Percentiles rank a stretch among this genome's conserved stretches.
Conservation (phyloP, 2,113 vertebrate genomes). For the human (Homo sapiens) region GRCh38 chr6:58285001-58285500, state of each 20-base stretch:
- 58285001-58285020: not conserved
- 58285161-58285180: not conserved
- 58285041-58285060: not conserved
- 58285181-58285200: not conserved
- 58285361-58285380: not conserved
- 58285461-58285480: not conserved
- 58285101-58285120: not conserved
- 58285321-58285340: not conserved
- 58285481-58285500: not conserved
- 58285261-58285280: not conserved
- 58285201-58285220: not conserved
- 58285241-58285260: not conserved
- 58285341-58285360: not conserved
- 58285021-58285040: not conserved
- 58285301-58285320: not conserved
- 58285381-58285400: not conserved
- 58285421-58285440: not conserved
- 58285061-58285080: not conserved
- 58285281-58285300: not conserved
- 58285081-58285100: not conserved
- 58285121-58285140: not conserved
- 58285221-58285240: not conserved
- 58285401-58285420: not conserved
- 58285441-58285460: not conserved
- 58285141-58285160: not conserved